Conservation (phyloP, 1,140 invertebrate species). For the Pararge aegeria region DNA sequence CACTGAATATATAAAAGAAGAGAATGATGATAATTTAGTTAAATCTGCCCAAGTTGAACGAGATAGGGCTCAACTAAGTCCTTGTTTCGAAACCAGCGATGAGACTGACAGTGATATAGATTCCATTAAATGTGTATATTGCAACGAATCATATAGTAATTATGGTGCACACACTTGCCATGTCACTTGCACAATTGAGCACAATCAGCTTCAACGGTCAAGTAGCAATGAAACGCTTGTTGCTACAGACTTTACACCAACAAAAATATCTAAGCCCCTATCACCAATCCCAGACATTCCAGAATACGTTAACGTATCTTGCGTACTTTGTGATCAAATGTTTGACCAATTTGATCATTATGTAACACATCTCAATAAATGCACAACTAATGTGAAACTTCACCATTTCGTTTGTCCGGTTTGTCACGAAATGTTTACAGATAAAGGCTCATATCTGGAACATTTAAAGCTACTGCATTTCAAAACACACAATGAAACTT, state of each 20-base stretch:
- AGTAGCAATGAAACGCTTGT: conserved; percentile 70
- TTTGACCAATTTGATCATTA: conserved; percentile 66
- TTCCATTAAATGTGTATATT: conserved; percentile 69
- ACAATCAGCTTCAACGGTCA: conserved; percentile 53
- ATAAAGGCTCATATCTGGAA: conserved; percentile 58
- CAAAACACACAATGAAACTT: conserved; percentile 45
- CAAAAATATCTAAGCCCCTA: conserved; percentile 24
- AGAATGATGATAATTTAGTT: conserved; percentile 59
- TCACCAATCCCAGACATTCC: conserved; percentile 32
- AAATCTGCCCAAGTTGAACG: conserved; percentile 43
- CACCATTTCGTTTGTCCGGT: conserved; percentile 68
- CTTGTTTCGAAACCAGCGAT: conserved; percentile 61
- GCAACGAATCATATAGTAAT: conserved; percentile 60
- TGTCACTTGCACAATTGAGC: conserved; percentile 67
- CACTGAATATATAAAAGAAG: conserved; percentile 52
- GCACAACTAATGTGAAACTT: conserved; percentile 71
- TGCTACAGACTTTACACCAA: conserved; percentile 50
- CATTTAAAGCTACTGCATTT: conserved; percentile 60
- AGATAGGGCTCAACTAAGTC: conserved; percentile 27
- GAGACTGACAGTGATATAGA: conserved; percentile 74
- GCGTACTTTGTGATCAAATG: conserved; percentile 66
- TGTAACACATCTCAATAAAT: conserved; percentile 67
- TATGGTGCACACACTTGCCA: conserved; percentile 59
- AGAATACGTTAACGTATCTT: conserved; percentile 51
- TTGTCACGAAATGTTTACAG: conserved; percentile 67